Evolutionary conservation across 2,888 invertebrate genomes (phyloP), one percentile per base, ranked within the genome.

Genomic region (Rhogogaster chlorosoma): DNA sequence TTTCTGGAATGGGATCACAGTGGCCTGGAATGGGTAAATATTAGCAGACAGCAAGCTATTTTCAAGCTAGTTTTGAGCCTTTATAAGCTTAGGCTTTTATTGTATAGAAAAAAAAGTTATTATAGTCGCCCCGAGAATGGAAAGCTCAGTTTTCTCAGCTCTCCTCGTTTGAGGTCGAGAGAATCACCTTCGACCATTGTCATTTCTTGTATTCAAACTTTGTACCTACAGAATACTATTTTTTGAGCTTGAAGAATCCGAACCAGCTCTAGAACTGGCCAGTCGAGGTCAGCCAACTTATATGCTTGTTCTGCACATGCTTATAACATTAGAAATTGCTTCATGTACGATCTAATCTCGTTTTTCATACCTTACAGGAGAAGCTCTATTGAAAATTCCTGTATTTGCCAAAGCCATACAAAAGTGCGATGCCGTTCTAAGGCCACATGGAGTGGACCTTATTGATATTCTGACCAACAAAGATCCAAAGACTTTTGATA

Each of bases 1-100:
- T 98, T 94, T 97, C 98, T 83, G 98, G 98, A 49, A 97, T 99
- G 97, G 98, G 98, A 1, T 96, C 97, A 0, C 98, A 98, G 91
- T 98, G 98, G 98, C 94, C 96, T 15, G 96, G 96, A 87, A 98
- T 98, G 97, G 98, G 97, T 4, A 94, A 95, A 67, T 67, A 42
- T 45, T 83, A 26, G 38, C 15, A 26, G 61, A 38, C 22, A 32
- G 29, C 32, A 49, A n/a, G 49, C 10, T 32, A 12, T 26, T 71
- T 10, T 12, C 18, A n/a, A n/a, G 9, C 10, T 45, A 42, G 18
- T 36, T 15, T 0, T 80, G 15, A 45, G 15, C 45, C 45, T 45
- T 45, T 0, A 45, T 45, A n/a, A n/a, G n/a, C n/a, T n/a, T n/a
- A n/a, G n/a, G n/a, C n/a, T n/a, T n/a, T n/a, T n/a, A n/a, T n/a